Conservation (phyloP, 2,113 vertebrate genomes). For the Okapia johnstoni region DNA sequence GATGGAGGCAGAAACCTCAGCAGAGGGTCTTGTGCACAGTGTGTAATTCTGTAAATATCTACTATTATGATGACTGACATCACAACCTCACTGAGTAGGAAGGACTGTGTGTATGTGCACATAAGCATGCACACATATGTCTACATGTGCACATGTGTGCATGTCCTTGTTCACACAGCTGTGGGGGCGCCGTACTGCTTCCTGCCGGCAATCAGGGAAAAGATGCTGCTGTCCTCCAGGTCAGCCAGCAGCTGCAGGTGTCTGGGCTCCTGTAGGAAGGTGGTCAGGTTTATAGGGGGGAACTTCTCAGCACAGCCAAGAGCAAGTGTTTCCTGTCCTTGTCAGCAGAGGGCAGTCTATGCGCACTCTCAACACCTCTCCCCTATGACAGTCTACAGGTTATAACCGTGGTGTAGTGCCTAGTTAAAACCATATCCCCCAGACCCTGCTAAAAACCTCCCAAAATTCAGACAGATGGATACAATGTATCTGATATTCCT, state of each 20-base stretch:
- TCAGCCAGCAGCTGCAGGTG: constrained; percentile 96
- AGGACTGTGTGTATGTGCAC: fast-evolving
- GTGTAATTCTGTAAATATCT: fast-evolving
- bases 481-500: fast-evolving
- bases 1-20: fast-evolving
- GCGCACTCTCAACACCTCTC: not conserved
- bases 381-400: too few relatives aligned
- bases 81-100: not conserved
- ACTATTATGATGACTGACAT: fast-evolving
- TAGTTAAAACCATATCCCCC: not conserved
- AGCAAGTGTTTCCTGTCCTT: fast-evolving
- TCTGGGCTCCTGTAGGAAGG: constrained; percentile 90
- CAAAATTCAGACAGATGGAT: not conserved
- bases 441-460: too few relatives aligned
- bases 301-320: not conserved
- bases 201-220: constrained; percentile 88
- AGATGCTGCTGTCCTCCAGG: constrained; percentile 94
- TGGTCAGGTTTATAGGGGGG: not conserved
- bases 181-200: constrained; percentile 93
- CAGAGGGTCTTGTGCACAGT: fast-evolving
- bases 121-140: fast-evolving
- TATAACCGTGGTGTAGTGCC: not conserved
- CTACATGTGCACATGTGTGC: fast-evolving
- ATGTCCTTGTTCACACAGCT: constrained; percentile 32
- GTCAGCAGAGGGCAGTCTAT: constrained; percentile 46